Percentiles rank a stretch among this genome's conserved stretches.
Conservation (phyloP, 2,888 invertebrate genomes). For the Nephrocerus scutellatus region DNA sequence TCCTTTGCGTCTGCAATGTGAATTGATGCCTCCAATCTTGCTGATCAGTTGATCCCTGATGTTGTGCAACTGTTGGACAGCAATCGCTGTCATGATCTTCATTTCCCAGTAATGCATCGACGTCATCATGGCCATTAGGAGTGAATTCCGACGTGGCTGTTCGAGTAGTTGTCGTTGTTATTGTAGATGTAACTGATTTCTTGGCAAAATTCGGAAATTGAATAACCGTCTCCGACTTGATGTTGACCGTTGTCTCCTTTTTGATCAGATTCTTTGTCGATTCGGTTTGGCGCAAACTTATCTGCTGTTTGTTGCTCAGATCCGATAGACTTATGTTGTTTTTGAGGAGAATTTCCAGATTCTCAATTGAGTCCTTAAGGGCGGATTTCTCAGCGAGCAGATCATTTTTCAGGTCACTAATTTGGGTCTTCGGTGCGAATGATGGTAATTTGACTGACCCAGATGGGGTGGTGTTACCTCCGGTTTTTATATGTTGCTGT, state of each 20-base stretch:
- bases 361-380: constrained; percentile 46
- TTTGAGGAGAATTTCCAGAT: constrained; percentile 45
- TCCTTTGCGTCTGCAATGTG: constrained; percentile 35
- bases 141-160: too few species aligned
- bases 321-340: constrained; percentile 47
- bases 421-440: constrained; percentile 30
- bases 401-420: constrained; percentile 41
- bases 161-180: constrained; percentile 17
- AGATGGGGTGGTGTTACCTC: background rate
- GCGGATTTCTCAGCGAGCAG: constrained; percentile 33
- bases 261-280: constrained; percentile 32
- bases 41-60: constrained; percentile 16
- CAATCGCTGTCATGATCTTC: constrained; percentile 28
- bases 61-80: constrained; percentile 11
- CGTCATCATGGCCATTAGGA: too few species aligned
- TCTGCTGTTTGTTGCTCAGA: constrained; percentile 44
- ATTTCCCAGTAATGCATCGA: constrained; percentile 27
- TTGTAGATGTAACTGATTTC: constrained; percentile 20
- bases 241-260: constrained; percentile 35
- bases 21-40: constrained; percentile 32
- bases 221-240: constrained; percentile 32
- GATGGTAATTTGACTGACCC: constrained; percentile 1
- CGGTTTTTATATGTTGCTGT: background rate
- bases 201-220: constrained; percentile 20
- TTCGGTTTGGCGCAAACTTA: constrained; percentile 37